A percentile compares a stretch with the other conserved stretches of the same genome.
Conservation (phyloP, 2,888 invertebrate genomes). For the Boloria selene region DNA sequence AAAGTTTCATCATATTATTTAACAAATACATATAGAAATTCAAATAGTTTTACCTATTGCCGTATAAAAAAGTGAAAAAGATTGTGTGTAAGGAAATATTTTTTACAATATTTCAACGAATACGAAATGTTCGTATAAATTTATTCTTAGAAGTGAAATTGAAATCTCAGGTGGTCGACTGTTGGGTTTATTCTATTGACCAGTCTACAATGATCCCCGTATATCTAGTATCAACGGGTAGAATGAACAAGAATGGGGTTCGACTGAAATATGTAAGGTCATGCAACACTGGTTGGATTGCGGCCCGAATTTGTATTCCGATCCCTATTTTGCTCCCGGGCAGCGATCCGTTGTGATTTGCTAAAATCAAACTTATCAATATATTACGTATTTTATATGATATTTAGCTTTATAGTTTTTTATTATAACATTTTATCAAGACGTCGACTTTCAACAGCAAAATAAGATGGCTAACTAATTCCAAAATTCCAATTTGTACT, state of each 20-base stretch:
- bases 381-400: conserved; percentile 23
- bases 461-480: too few relatives aligned
- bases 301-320: conserved; percentile 69
- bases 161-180: conserved; percentile 76
- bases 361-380: conserved; percentile 51
- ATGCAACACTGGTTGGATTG: conserved; percentile 52
- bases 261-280: conserved; percentile 41
- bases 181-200: conserved; percentile 37
- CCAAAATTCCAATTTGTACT: too few relatives aligned
- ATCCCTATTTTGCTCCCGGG: conserved; percentile 54
- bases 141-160: conserved; percentile 76
- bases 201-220: conserved; percentile 27
- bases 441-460: too few relatives aligned
- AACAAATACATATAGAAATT: too few relatives aligned
- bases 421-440: too few relatives aligned
- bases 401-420: conserved; percentile 2
- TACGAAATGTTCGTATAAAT: conserved; percentile 67
- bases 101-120: conserved; percentile 29
- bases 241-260: conserved; percentile 21
- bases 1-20: too few relatives aligned
- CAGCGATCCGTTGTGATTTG: conserved; percentile 63
- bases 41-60: too few relatives aligned
- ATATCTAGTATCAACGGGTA: conserved; percentile 23
- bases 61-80: too few relatives aligned
- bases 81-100: conserved; percentile 5